phyloP scores from a whole-genome alignment of 2,113 vertebrate genomes.

The Lophius piscatorius region DNA sequence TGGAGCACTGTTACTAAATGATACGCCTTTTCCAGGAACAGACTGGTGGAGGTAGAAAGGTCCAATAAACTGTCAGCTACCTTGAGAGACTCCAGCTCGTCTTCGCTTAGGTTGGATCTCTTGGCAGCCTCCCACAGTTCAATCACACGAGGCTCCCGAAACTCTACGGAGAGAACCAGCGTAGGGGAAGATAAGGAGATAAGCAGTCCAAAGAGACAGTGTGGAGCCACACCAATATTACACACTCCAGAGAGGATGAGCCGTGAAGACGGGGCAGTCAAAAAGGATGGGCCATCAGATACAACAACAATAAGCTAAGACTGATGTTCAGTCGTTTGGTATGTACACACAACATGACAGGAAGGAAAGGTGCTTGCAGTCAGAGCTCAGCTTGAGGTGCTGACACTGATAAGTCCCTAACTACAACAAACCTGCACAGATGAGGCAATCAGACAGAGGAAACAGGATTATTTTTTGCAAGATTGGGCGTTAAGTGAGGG shows the following conservation, averaged over 20 bases:
- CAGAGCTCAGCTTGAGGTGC: constrained; percentile 9
- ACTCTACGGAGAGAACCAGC: constrained; percentile 79
- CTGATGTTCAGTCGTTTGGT: background rate
- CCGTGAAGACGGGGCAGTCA: constrained; percentile 9
- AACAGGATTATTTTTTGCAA: constrained; percentile 4
- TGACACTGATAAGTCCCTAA: background rate
- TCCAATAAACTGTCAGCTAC: constrained; percentile 61
- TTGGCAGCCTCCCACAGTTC: constrained; percentile 96
- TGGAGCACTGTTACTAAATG: no score
- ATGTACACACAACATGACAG: background rate
- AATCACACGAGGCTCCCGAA: constrained; percentile 92
- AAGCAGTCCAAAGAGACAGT: constrained; percentile 10
- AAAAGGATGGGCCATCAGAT: constrained; percentile 1
- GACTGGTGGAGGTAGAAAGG: no score
- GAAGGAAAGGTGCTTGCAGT: constrained; percentile 6
- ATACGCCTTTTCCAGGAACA: background rate
- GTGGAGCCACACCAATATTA: constrained; percentile 6
- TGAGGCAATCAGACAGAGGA: background rate
- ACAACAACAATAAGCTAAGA: background rate
- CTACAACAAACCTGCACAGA: background rate
- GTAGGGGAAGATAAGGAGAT: background rate
- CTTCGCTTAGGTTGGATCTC: constrained; percentile 87
- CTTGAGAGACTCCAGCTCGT: constrained; percentile 94
- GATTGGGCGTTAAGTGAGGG: constrained; percentile 1
- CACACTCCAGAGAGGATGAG: background rate